Evolutionary conservation across 2,888 invertebrate genomes (phyloP), one percentile per base, ranked within the genome.

Genomic region (Drosophila setosimentum): DNA sequence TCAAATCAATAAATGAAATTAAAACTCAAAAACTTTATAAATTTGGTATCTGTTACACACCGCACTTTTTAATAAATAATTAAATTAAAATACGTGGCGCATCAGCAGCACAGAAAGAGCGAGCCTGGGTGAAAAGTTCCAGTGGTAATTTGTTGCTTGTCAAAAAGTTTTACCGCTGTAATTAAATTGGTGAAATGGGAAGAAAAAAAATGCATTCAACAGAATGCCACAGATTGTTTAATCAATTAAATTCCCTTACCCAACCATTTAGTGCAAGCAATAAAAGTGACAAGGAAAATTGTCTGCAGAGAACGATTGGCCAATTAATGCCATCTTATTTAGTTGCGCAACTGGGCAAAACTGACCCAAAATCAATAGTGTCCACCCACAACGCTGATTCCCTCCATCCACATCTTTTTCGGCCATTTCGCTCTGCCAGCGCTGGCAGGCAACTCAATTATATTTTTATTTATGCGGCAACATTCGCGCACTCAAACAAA

Each of bases 391-490:
- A 11, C 21, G 13, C 42, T 8, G 4, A 24, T 10, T 1, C 29
- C 11, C 6, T 2, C 8, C 4, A 8, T 21, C 2, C 2, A n/a
- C n/a, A 4, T 10, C 49, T 59, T 42, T 57, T 59, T 24, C 13
- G 62, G 16, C 30, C 50, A 10, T 32, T 21, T 53, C 61, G 64
- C 42, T 59, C 50, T 48, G 42, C 55, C 62, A 50, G 51, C 61
- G 16, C 18, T 40, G 45, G 4, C 29, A 18, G 62, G 32, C 59
- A 64, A 78, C 87, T 87, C 85, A 89, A 87, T 87, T 89, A 85
- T 87, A 81, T 78, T 84, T 83, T 82, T 87, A 87, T 87, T 87
- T 87, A 87, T 87, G 87, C 87, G 83, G 66, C 81, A 83, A 75
- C 87, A 87, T 85, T 87, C 89, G 76, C 85, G 80, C 81, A 83